Conservation (phyloP, 2,888 invertebrate species). For the Fissipunctia ypsillon region DNA sequence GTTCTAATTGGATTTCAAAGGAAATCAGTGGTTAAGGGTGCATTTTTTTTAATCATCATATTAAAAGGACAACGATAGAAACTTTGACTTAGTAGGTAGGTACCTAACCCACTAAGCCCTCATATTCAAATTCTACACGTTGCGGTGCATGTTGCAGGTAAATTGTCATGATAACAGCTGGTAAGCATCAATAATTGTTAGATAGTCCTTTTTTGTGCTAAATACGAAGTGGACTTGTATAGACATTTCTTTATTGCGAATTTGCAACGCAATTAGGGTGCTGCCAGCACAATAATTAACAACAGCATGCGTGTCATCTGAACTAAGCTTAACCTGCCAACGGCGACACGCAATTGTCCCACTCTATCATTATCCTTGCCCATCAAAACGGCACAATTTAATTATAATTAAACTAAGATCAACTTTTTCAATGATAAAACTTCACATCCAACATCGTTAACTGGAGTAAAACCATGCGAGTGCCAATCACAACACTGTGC, state of each 20-base stretch:
- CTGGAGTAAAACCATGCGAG: conserved; percentile 57
- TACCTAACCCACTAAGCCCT: too few relatives aligned
- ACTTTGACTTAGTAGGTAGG: background rate
- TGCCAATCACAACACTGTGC: conserved; percentile 76
- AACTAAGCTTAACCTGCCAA: background rate
- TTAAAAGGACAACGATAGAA: background rate
- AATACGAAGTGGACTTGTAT: background rate
- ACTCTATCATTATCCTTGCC: conserved; percentile 4
- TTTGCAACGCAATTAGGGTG: conserved; percentile 20
- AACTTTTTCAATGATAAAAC: conserved; percentile 44
- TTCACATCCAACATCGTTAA: conserved; percentile 60
- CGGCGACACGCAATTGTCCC: conserved; percentile 4
- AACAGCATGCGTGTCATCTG: background rate
- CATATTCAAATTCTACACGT: background rate
- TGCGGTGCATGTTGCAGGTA: background rate
- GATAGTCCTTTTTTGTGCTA: too few relatives aligned
- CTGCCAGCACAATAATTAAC: conserved; percentile 15
- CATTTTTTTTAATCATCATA: too few relatives aligned
- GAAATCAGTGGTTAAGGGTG: background rate
- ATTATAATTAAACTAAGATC: conserved; percentile 37
- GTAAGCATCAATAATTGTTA: background rate
- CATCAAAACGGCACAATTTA: conserved; percentile 31
- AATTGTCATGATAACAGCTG: background rate
- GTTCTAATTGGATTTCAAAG: background rate
- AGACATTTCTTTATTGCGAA: background rate